A percentile compares a stretch with the other conserved stretches of the same genome.
Conservation (phyloP, 2,113 vertebrate species). For the human (Homo sapiens) region DNA sequence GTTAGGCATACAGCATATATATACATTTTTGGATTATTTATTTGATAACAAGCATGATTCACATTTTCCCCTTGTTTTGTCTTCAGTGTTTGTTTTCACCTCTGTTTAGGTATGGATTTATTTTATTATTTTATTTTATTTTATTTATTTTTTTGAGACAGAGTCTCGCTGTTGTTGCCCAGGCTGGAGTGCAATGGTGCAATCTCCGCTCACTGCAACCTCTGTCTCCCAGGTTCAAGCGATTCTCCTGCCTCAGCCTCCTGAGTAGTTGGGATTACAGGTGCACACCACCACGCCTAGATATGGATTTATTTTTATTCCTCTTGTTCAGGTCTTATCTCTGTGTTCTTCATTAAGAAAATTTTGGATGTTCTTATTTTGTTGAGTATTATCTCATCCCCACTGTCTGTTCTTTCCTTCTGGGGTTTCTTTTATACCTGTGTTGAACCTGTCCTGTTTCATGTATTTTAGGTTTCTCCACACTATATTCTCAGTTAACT, state of each 20-base stretch:
- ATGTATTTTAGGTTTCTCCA: not conserved
- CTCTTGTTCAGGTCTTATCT: not conserved
- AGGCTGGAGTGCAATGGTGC: no score
- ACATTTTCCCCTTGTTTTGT: not conserved
- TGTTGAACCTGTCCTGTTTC: not conserved
- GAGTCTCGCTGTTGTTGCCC: no score
- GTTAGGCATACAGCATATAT: no score
- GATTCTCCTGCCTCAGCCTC: no score
- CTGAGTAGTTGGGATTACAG: no score
- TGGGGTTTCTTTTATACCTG: not conserved
- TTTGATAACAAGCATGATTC: not conserved
- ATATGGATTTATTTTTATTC: not conserved
- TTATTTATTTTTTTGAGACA: no score
- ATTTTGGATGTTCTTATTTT: not conserved
- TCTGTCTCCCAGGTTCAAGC: no score
- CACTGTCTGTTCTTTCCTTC: not conserved
- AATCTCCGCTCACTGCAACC: no score
- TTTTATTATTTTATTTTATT: not conserved
- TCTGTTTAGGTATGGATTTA: not conserved
- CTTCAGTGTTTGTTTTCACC: not conserved
- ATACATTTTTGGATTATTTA: not conserved
- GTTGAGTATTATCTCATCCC: not conserved
- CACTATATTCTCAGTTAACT: not conserved
- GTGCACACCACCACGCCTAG: not conserved
- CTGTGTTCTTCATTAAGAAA: not conserved